A percentile compares a stretch with the other conserved stretches of the same genome.
Conservation (phyloP, 2,113 vertebrate genomes). For the Pica pica region DNA sequence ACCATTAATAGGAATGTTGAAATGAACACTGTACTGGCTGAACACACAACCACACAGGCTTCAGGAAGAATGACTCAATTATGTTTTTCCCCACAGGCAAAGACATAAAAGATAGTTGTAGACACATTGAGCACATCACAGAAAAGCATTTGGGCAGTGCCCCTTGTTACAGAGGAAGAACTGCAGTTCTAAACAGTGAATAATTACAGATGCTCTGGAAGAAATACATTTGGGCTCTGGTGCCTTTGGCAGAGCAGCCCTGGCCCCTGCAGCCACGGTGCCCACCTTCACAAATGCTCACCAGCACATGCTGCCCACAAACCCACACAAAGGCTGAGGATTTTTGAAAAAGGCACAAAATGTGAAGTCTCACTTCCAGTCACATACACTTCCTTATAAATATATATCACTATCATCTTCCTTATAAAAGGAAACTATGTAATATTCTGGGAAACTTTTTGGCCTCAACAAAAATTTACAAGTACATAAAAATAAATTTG, state of each 20-base stretch:
- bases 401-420: background rate
- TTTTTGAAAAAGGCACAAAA: background rate
- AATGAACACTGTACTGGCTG: constrained; percentile 57
- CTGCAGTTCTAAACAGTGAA: background rate
- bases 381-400: background rate
- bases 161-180: constrained; percentile 41
- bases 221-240: background rate
- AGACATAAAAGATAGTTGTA: constrained; percentile 55
- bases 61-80: constrained; percentile 65
- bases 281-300: background rate
- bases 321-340: background rate
- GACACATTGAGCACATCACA: constrained; percentile 39
- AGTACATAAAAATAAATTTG: background rate
- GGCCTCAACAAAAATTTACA: background rate
- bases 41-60: background rate
- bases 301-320: background rate
- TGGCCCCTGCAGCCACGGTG: background rate
- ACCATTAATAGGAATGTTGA: constrained; percentile 45
- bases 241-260: background rate
- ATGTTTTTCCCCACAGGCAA: constrained; percentile 59
- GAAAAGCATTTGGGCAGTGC: constrained; percentile 27
- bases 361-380: background rate
- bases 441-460: background rate
- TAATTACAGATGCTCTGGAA: background rate
- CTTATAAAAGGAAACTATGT: background rate